Conservation (phyloP, 2,797 vertebrate genomes). For the Platalea minor region DNA sequence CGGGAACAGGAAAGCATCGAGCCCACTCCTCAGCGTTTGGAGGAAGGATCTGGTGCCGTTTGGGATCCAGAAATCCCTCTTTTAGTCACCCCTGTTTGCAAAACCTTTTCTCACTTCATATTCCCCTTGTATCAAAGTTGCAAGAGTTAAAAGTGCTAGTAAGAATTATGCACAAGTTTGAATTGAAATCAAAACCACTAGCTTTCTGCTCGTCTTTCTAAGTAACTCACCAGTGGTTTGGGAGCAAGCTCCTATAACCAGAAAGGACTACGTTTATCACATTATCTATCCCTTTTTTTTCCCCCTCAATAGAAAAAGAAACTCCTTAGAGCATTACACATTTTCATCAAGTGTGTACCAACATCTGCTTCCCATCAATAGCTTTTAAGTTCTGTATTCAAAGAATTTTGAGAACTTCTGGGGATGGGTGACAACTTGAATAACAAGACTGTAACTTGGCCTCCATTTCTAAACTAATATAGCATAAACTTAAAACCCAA, state of each 20-base stretch:
- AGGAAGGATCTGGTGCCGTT: background rate
- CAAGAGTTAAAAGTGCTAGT: background rate
- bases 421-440: slow-evolving; percentile 1
- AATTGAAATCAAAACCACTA: background rate
- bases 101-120: background rate
- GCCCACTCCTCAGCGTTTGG: background rate
- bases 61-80: background rate
- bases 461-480: background rate
- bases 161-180: background rate
- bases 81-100: background rate
- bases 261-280: background rate
- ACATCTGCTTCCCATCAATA: slow-evolving; percentile 43
- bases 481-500: background rate
- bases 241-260: background rate
- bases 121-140: background rate
- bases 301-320: background rate
- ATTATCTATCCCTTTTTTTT: background rate
- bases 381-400: slow-evolving; percentile 2
- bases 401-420: slow-evolving; percentile 33
- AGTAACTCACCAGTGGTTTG: background rate
- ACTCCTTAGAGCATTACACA: background rate
- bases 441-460: slow-evolving; percentile 18
- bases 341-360: background rate
- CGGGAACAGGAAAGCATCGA: background rate
- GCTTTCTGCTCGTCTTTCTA: background rate